Conservation (phyloP, 2,888 invertebrate species). For the Scaptomyza caliginosa region DNA sequence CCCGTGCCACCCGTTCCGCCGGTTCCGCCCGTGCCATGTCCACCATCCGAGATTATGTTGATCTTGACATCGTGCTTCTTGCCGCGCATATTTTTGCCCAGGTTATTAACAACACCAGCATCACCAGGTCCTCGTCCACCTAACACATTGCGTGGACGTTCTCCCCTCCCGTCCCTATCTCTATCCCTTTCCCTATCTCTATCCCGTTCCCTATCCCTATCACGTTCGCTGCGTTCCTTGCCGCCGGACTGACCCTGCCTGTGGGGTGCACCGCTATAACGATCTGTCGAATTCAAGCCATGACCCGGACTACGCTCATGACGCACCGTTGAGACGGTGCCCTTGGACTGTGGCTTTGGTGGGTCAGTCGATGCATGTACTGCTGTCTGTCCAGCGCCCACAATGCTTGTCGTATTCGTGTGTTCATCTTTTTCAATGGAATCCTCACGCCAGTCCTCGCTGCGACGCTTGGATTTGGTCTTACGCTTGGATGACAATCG, state of each 20-base stretch:
- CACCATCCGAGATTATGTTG: constrained; percentile 81
- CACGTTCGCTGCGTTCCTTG: constrained; percentile 46
- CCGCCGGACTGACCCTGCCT: constrained; percentile 46
- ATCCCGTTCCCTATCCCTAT: constrained; percentile 20
- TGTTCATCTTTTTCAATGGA: constrained; percentile 82
- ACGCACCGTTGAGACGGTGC: constrained; percentile 12
- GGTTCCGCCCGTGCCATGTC: constrained; percentile 42
- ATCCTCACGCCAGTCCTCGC: constrained; percentile 80
- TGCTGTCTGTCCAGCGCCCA: constrained; percentile 29
- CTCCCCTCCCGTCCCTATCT: constrained; percentile 40
- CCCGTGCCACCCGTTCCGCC: constrained; percentile 22
- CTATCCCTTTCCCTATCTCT: constrained; percentile 30
- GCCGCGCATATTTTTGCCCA: constrained; percentile 71
- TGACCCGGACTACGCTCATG: constrained; percentile 54
- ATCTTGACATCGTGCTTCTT: constrained; percentile 81
- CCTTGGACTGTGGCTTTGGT: constrained; percentile 16
- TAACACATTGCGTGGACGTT: constrained; percentile 16
- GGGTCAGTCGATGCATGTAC: constrained; percentile 12
- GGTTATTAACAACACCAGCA: constrained; percentile 67
- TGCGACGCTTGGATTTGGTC: constrained; percentile 82
- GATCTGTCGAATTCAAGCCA: constrained; percentile 29
- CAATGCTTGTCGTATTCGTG: constrained; percentile 76
- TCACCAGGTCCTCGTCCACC: constrained; percentile 64
- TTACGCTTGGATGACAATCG: constrained; percentile 85
- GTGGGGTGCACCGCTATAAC: constrained; percentile 50